Base-by-base conservation (phyloP, 92 coral and sea anemone species). In the Epizoanthus stellaris region DNA sequence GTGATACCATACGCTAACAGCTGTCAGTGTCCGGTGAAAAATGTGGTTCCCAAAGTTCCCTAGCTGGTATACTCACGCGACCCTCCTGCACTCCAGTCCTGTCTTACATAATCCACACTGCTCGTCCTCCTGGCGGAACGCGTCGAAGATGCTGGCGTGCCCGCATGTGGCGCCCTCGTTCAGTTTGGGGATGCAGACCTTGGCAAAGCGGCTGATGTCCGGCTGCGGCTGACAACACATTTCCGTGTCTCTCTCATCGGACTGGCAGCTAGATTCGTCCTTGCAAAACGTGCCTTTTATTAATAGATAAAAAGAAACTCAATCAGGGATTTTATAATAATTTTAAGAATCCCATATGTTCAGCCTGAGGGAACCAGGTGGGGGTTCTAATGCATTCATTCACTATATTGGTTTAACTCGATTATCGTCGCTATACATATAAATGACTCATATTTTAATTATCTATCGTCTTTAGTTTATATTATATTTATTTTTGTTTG, bases 141-240 rank as follows among this genome's bases (percentile, higher is more conserved):
- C 67, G 60, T 88, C 92, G 60, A 94, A 92, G 82, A 94, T 81
- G 80, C 92, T 88, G 59, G 90, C 85, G 57, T 88, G 89, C 3
- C 98, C 98, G 65, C 98, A 94, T 20, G 93, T 92, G 2, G 92
- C 90, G 16, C 98, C 98, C 39, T 94, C 98, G 7, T 87, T 89
- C 56, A 94, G 86, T 82, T 88, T 94, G 25, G 98, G 92, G 67
- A 90, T 74, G 53, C 98, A 94, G 79, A 94, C 92, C 70, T 91
- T 91, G 64, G 89, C 61, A 67, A 84, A 94, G 34, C 89, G 93
- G 75, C 95, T 94, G 88, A 94, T 92, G 66, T 94, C 98, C 20
- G 91, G 73, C 36, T 92, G 95, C 3, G 53, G 17, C 34, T 85
- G 82, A 86, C 98, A 94, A 43, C 95, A 88, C 49, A 92, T 88